Evolutionary conservation across 2,113 vertebrate genomes (phyloP), one percentile per base, ranked within the genome.

Genomic region (Sinocyclocheilus anshuiensis): DNA sequence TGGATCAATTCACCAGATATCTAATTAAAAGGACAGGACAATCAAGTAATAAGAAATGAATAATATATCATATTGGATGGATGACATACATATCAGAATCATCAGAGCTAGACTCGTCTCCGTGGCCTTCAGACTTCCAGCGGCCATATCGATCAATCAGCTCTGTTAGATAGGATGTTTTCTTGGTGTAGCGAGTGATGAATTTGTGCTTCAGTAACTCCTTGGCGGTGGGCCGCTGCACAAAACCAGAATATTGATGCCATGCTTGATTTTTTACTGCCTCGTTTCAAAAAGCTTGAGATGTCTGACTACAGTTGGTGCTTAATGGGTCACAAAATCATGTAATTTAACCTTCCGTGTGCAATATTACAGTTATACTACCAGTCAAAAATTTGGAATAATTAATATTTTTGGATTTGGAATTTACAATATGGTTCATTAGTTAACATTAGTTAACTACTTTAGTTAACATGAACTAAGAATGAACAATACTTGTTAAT

Each of bases 201-300:
- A 99, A 99, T 93, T 98, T 98, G 95, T 99, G 98, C 92, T 99
- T 99, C 42, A 99, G 94, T 77, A 99, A 93, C 90, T 99, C 98
- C 91, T 97, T 97, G 91, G 98, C 98, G 2, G 98, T 99, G 0
- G 98, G 98, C 93, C 98, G 96, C 98, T 99, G 94, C 16, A 86
- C 39, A 39, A 87, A n/a, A 79, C 20, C 13, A 85, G n/a, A 84
- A 53, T 22, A 65, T 22, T 74, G 0, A 18, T 2, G 42, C 11
- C 26, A 84, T 24, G 1, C 20, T 42, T 15, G 45, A 45, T 8
- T 4, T 20, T 57, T 59, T 36, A 57, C 4, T 16, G 4, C 24
- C 72, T 20, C 6, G 6, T 72, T 18, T 72, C 16, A 33, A 29
- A 77, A 77, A 77, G 36, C 29, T 36, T 39, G 16, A 55, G 26